phyloP scores from a whole-genome alignment of 2,797 vertebrate species.

The Spinibarbus caldwelli region DNA sequence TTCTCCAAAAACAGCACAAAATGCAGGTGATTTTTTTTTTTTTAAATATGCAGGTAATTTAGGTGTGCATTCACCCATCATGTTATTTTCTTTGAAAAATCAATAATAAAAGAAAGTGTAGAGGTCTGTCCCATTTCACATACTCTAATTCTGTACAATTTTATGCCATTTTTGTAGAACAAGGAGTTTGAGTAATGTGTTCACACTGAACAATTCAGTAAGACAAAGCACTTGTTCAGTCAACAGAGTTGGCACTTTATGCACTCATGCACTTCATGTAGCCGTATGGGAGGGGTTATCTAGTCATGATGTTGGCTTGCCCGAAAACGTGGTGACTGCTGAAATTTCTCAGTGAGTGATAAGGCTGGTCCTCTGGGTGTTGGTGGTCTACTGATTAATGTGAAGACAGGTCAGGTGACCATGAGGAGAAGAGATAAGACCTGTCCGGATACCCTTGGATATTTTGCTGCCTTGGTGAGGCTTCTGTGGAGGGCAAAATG shows the following conservation, averaged over 20 bases:
- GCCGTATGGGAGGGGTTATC: not conserved
- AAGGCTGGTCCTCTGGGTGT: not conserved
- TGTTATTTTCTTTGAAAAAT: conserved; percentile 8
- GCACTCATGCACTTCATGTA: not conserved
- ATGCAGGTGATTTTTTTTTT: not conserved
- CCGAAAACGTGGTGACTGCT: not conserved
- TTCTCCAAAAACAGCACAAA: conserved; percentile 19
- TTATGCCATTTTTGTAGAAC: not conserved
- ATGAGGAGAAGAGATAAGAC: conserved; percentile 35
- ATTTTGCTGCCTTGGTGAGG: conserved; percentile 51
- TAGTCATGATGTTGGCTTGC: not conserved
- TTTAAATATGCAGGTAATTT: not conserved
- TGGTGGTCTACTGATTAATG: conserved; percentile 26
- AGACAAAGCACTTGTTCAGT: not conserved
- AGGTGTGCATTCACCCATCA: not conserved
- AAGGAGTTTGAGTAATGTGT: not conserved
- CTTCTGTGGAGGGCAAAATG: conserved; percentile 54
- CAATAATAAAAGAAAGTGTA: not conserved
- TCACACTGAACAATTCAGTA: not conserved
- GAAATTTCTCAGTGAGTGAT: conserved; percentile 8
- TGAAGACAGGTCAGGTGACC: conserved; percentile 12
- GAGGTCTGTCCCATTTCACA: not conserved
- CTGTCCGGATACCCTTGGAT: conserved; percentile 56
- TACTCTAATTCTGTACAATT: not conserved
- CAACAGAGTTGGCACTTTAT: not conserved